These are phyloP conservation scores for Lacanobia oleracea DNA, from an alignment of 2,888 invertebrate genomes.

Conservation along the genomic window DNA sequence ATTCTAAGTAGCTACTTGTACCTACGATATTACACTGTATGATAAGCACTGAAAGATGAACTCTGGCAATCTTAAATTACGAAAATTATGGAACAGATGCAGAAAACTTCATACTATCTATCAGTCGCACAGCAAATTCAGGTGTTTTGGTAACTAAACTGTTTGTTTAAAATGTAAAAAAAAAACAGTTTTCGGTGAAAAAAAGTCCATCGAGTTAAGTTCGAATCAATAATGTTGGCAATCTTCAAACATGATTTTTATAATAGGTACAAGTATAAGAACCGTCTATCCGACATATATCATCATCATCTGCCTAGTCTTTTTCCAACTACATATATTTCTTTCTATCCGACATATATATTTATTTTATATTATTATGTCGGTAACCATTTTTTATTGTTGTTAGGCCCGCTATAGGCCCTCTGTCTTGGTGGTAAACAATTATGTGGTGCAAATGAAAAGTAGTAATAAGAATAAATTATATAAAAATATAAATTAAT, in stretches of 20 bases:
- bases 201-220: background rate
- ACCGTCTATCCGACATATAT: too few relatives aligned
- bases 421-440: too few relatives aligned
- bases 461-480: background rate
- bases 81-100: background rate
- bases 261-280: background rate
- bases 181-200: background rate
- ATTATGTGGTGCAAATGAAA: too few relatives aligned
- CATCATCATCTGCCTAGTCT: too few relatives aligned
- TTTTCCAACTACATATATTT: too few relatives aligned
- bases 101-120: background rate
- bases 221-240: background rate
- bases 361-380: too few relatives aligned
- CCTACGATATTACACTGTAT: background rate
- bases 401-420: too few relatives aligned
- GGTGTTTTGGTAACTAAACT: conserved; percentile 3
- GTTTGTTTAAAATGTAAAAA: background rate
- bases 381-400: too few relatives aligned
- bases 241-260: background rate
- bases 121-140: conserved; percentile 30
- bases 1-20: background rate
- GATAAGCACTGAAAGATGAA: background rate
- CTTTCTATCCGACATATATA: too few relatives aligned
- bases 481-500: background rate
- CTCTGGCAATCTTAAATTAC: background rate